Percentiles rank a stretch among this genome's conserved stretches.
These are phyloP conservation scores for Phoxinus phoxinus DNA, from an alignment of 2,113 vertebrate genomes.

Conservation along the genomic window DNA sequence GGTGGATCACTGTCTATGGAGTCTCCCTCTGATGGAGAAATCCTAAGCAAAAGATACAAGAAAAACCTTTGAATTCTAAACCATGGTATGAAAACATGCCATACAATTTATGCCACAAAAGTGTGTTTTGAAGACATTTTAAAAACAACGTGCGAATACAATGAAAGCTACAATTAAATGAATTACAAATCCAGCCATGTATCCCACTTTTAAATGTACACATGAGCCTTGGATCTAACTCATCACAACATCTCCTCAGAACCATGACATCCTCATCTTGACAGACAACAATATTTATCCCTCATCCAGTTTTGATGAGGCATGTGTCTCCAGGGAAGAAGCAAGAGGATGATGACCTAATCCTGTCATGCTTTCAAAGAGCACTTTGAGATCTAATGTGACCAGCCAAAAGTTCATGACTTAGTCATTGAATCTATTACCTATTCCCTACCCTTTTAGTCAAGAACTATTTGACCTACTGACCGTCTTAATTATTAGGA, in stretches of 20 bases:
- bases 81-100: neutral
- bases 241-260: neutral
- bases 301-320: conserved; percentile 27
- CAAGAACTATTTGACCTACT: neutral
- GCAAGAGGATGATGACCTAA: conserved; percentile 22
- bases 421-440: conserved; percentile 1
- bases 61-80: neutral
- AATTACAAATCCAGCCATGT: neutral
- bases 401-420: conserved; percentile 19
- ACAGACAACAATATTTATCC: conserved; percentile 39
- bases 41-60: conserved; percentile 72
- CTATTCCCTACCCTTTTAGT: conserved; percentile 13
- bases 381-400: conserved; percentile 25
- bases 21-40: conserved; percentile 91
- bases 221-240: neutral
- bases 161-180: neutral
- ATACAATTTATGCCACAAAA: neutral
- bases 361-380: conserved; percentile 29
- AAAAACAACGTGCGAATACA: neutral
- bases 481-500: neutral
- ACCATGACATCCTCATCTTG: conserved; percentile 15
- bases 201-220: neutral
- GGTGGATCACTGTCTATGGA: conserved; percentile 89
- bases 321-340: neutral
- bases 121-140: neutral